phyloP scores from a whole-genome alignment of 2,888 invertebrate genomes.

The Carabus problematicus region DNA sequence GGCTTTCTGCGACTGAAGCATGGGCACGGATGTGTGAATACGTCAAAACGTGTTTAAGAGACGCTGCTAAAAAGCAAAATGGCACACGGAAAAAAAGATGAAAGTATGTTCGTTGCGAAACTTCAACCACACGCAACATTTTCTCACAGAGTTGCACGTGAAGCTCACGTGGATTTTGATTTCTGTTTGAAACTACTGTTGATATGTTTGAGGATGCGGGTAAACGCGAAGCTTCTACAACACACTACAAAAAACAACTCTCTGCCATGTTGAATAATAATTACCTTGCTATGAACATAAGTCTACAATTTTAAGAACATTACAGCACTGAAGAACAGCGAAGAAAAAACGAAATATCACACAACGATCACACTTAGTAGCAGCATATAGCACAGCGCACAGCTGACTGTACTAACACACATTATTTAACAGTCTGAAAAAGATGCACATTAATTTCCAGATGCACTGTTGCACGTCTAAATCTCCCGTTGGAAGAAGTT shows the following conservation, averaged over 20 bases:
- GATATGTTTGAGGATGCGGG: slow-evolving; percentile 8
- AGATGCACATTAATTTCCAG: no score
- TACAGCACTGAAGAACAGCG: not conserved
- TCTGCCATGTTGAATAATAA: not conserved
- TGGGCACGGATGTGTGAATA: not conserved
- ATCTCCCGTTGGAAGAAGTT: not conserved
- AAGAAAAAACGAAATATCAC: not conserved
- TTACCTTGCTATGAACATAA: slow-evolving; percentile 37
- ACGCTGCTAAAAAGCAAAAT: slow-evolving; percentile 15
- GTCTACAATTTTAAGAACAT: slow-evolving; percentile 31
- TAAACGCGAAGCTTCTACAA: slow-evolving; percentile 1
- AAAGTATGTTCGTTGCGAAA: slow-evolving; percentile 17
- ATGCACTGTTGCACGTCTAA: no score
- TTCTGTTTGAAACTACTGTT: slow-evolving; percentile 3
- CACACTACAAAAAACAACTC: slow-evolving; percentile 10
- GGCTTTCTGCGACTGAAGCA: no score
- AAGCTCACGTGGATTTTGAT: slow-evolving; percentile 10
- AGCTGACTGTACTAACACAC: no score
- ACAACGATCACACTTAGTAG: no score
- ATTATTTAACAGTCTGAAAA: no score
- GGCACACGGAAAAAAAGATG: slow-evolving; percentile 26
- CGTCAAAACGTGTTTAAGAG: slow-evolving; percentile 16
- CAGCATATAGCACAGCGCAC: no score
- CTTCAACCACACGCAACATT: slow-evolving; percentile 2
- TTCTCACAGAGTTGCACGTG: not conserved